phyloP scores from a whole-genome alignment of 1,140 invertebrate genomes.

The Drosophila bocqueti region DNA sequence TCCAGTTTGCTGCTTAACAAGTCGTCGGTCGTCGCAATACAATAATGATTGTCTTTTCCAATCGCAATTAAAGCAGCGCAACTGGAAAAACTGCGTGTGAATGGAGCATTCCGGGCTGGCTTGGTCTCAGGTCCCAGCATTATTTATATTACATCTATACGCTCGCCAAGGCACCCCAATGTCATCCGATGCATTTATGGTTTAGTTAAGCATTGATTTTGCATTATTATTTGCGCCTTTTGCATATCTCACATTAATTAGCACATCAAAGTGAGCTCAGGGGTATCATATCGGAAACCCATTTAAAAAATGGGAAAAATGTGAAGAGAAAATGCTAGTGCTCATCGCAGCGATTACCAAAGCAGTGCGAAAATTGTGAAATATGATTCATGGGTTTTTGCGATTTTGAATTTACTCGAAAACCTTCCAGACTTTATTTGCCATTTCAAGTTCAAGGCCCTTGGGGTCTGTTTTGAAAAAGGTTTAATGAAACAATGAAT shows the following conservation, averaged over 20 bases:
- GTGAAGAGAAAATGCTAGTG: not conserved
- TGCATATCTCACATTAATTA: conserved; percentile 65
- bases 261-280: conserved; percentile 32
- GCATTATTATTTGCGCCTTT: conserved; percentile 44
- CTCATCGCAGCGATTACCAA: conserved; percentile 24
- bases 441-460: conserved; percentile 16
- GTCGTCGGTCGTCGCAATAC: conserved; percentile 19
- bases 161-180: conserved; percentile 50
- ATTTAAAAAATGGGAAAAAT: conserved; percentile 12
- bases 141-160: conserved; percentile 7
- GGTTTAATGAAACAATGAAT: conserved; percentile 1
- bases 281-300: conserved; percentile 20
- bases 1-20: conserved; percentile 40
- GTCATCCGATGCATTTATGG: conserved; percentile 56
- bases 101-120: conserved; percentile 37
- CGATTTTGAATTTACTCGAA: not conserved
- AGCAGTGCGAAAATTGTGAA: conserved; percentile 19
- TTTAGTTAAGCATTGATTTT: conserved; percentile 18
- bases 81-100: conserved; percentile 65
- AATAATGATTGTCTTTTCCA: conserved; percentile 43
- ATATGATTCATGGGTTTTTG: conserved; percentile 13
- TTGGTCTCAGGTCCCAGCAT: conserved; percentile 21
- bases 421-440: not conserved
- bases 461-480: not conserved
- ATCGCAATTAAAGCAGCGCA: conserved; percentile 36